phyloP scores from a whole-genome alignment of 2,113 vertebrate species.

The Kryptolebias marmoratus region DNA sequence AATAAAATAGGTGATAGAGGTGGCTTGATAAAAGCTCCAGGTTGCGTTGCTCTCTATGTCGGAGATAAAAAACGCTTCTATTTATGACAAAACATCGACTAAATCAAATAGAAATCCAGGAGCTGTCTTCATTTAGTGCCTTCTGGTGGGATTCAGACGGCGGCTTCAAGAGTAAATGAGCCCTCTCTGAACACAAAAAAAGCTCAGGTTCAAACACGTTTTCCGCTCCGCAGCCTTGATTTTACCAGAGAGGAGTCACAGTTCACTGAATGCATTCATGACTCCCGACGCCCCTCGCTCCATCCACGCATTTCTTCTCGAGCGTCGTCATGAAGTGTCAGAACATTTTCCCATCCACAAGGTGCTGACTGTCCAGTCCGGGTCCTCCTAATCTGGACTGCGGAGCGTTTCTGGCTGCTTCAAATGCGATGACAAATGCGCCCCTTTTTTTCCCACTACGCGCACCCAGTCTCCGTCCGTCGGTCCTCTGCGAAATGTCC shows the following conservation, averaged over 20 bases:
- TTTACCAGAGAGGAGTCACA: conserved; percentile 31
- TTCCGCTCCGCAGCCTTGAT: conserved; percentile 28
- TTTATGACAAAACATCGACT: conserved; percentile 22
- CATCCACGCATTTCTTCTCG: conserved; percentile 46
- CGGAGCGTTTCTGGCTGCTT: conserved; percentile 33
- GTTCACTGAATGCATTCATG: conserved; percentile 52
- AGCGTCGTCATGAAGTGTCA: conserved; percentile 47
- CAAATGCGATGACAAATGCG: conserved; percentile 8
- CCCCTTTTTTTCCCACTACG: conserved; percentile 30
- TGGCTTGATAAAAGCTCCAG: conserved; percentile 26
- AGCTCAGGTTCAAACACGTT: conserved; percentile 33
- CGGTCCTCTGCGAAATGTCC: conserved; percentile 40
- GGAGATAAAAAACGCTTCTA: conserved; percentile 6
- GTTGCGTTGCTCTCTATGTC: conserved; percentile 22
- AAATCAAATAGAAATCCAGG: conserved; percentile 32
- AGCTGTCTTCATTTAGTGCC: conserved; percentile 40
- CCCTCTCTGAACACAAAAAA: conserved; percentile 14
- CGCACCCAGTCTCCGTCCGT: conserved; percentile 29
- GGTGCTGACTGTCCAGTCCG: conserved; percentile 35
- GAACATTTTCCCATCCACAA: conserved; percentile 50
- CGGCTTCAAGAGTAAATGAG: conserved; percentile 20
- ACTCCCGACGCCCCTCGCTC: conserved; percentile 50
- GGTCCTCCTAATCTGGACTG: conserved; percentile 10
- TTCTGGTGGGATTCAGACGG: conserved; percentile 14
- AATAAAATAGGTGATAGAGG: conserved; percentile 36